phyloP scores from a whole-genome alignment of 2,888 invertebrate species.

The Corythucha ciliata region DNA sequence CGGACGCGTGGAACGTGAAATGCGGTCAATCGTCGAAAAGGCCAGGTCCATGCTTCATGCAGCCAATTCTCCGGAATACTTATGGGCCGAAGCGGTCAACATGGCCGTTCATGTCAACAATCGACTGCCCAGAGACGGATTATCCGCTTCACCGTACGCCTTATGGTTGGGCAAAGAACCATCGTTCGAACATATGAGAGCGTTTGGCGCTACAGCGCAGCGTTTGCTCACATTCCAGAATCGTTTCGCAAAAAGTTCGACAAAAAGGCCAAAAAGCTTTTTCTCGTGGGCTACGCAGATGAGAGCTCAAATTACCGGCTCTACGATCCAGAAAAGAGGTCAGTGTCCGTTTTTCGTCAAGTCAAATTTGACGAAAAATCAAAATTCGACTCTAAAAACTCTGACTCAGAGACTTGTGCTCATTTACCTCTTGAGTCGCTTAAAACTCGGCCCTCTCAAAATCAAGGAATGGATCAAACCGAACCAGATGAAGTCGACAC shows the following conservation, averaged over 20 bases:
- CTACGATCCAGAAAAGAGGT: slow-evolving; percentile 1
- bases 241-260: slow-evolving; percentile 5
- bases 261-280: neutral
- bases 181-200: neutral
- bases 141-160: neutral
- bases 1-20: slow-evolving; percentile 35
- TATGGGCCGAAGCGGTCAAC: slow-evolving; percentile 34
- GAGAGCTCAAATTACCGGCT: slow-evolving; percentile 4
- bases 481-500: too few relatives aligned
- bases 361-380: too few relatives aligned
- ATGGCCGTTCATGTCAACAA: slow-evolving; percentile 31
- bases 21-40: slow-evolving; percentile 35
- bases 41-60: slow-evolving; percentile 33
- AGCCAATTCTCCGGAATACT: slow-evolving; percentile 27
- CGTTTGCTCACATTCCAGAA: neutral
- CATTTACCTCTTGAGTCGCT: too few relatives aligned
- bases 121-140: slow-evolving; percentile 59
- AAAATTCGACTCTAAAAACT: too few relatives aligned
- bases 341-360: too few relatives aligned
- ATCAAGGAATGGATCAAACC: too few relatives aligned
- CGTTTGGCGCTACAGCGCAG: slow-evolving; percentile 5
- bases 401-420: too few relatives aligned
- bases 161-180: slow-evolving; percentile 5
- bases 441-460: too few relatives aligned
- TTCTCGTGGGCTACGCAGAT: slow-evolving; percentile 10